Evolutionary conservation across 2,113 vertebrate genomes (phyloP).

Genomic region (Asarcornis scutulata): DNA sequence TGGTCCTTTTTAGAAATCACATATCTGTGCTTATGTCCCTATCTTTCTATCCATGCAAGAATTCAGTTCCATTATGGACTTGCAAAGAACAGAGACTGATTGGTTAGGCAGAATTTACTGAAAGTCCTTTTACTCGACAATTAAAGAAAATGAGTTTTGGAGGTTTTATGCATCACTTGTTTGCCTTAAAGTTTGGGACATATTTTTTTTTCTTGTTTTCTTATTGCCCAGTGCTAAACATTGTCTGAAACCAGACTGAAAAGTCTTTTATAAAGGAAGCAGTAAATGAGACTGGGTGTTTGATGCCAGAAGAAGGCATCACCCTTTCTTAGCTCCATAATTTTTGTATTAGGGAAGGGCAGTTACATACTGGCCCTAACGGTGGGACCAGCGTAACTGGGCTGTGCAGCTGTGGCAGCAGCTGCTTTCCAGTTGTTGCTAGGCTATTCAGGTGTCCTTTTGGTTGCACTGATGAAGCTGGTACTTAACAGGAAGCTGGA

Average conservation of each 20-base stretch:
- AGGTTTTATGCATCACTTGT: not conserved
- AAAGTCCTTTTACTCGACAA: not conserved
- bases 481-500: not conserved
- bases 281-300: not conserved
- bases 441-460: constrained; percentile 13
- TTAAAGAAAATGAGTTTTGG: not conserved
- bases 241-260: not conserved
- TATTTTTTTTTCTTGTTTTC: not conserved
- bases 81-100: not conserved
- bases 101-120: not conserved
- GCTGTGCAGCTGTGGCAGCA: not conserved
- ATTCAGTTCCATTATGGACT: not conserved
- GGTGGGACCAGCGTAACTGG: not conserved
- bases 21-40: accelerated
- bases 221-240: not conserved
- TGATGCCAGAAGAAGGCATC: not conserved
- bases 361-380: not conserved
- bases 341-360: not conserved
- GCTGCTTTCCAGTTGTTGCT: not conserved
- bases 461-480: not conserved
- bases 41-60: not conserved
- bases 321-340: not conserved
- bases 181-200: not conserved
- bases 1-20: not conserved
- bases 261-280: not conserved